phyloP scores from a whole-genome alignment of 2,797 vertebrate species.

The Rallus crepitans region DNA sequence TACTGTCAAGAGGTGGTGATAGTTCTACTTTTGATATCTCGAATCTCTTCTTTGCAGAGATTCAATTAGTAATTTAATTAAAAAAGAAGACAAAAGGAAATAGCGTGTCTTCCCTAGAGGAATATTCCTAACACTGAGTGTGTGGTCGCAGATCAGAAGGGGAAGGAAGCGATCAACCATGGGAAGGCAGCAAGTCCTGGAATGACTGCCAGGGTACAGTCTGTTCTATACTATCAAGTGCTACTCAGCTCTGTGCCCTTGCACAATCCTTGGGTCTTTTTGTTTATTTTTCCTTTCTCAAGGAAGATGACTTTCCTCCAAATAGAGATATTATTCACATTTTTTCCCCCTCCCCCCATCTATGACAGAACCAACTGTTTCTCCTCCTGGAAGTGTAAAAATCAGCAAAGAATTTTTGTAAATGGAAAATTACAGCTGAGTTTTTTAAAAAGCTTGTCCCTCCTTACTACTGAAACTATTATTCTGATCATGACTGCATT shows the following conservation, averaged over 20 bases:
- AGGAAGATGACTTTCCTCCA: neutral
- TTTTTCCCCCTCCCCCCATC: neutral
- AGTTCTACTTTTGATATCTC: neutral
- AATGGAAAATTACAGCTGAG: slow-evolving; percentile 1
- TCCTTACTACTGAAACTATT: neutral
- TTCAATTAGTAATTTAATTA: slow-evolving; percentile 19
- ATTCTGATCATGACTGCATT: neutral
- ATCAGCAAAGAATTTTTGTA: neutral
- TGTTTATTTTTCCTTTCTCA: neutral
- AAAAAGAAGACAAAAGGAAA: slow-evolving; percentile 14
- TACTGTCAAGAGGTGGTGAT: neutral
- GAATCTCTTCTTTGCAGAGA: neutral
- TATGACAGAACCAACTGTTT: neutral
- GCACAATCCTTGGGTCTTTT: neutral
- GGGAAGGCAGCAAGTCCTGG: neutral
- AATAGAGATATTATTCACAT: neutral
- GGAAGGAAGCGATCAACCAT: accelerated
- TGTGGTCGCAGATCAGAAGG: neutral
- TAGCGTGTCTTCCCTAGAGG: neutral
- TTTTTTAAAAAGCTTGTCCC: neutral
- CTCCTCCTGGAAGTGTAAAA: neutral
- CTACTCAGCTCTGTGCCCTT: neutral
- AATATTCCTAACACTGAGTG: neutral
- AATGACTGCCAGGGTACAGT: neutral
- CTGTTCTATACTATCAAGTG: neutral